phyloP scores from a whole-genome alignment of 2,113 vertebrate species.

The Anarrhichthys ocellatus region DNA sequence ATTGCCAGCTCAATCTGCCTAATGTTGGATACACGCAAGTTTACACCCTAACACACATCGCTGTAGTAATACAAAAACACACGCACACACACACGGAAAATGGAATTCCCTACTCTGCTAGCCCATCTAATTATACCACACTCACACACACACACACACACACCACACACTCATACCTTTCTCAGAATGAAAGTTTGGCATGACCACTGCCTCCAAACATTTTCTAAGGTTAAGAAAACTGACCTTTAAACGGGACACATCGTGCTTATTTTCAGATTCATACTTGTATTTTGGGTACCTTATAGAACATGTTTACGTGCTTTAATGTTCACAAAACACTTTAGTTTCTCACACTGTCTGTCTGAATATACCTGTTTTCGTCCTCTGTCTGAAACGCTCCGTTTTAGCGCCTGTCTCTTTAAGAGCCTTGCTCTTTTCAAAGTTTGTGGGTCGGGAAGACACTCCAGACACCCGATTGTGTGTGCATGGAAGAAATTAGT shows the following conservation, averaged over 20 bases:
- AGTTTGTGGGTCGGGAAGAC: too few relatives aligned
- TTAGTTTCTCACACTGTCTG: neutral
- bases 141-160: neutral
- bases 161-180: conserved; percentile 5
- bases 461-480: too few relatives aligned
- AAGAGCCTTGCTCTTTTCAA: too few relatives aligned
- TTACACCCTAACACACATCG: conserved; percentile 9
- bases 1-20: conserved; percentile 38
- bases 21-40: conserved; percentile 19
- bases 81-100: conserved; percentile 5
- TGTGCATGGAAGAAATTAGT: neutral
- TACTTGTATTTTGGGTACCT: too few relatives aligned
- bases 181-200: conserved; percentile 9
- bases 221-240: neutral
- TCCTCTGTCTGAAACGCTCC: too few relatives aligned
- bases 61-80: neutral
- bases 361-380: neutral
- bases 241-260: too few relatives aligned
- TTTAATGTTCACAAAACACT: neutral
- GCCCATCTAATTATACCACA: conserved; percentile 50
- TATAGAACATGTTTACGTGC: neutral
- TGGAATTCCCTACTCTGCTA: conserved; percentile 29
- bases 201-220: conserved; percentile 23
- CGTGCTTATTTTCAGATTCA: too few relatives aligned
- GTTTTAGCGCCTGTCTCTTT: too few relatives aligned